Conservation (phyloP, 2,797 vertebrate genomes). For the Malurus splendens region DNA sequence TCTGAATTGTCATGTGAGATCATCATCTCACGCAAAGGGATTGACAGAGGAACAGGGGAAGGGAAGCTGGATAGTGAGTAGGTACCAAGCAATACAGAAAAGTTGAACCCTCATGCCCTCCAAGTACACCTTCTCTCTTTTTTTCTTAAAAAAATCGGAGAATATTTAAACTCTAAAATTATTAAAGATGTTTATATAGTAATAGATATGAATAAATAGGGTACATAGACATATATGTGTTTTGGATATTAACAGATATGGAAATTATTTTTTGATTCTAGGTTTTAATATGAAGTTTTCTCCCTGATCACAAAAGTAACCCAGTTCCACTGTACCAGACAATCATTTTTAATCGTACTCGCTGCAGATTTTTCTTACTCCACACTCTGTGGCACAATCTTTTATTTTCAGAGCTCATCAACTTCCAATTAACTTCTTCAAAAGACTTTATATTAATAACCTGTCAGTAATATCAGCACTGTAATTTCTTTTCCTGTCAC, state of each 20-base stretch:
- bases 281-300: neutral
- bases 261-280: neutral
- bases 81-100: neutral
- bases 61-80: neutral
- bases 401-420: neutral
- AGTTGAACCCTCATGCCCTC: neutral
- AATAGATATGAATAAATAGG: neutral
- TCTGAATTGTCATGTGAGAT: neutral
- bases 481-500: neutral
- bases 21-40: neutral
- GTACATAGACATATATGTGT: neutral
- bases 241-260: neutral
- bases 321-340: neutral
- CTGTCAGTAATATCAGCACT: neutral
- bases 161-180: neutral
- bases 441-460: neutral
- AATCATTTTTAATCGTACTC: neutral
- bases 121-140: neutral
- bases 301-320: neutral
- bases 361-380: neutral
- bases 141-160: neutral
- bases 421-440: neutral
- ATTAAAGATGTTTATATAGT: neutral
- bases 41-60: neutral
- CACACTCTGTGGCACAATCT: neutral